Base-by-base conservation (phyloP, 2,113 vertebrate genomes). In the Plecturocebus donacophilus region DNA sequence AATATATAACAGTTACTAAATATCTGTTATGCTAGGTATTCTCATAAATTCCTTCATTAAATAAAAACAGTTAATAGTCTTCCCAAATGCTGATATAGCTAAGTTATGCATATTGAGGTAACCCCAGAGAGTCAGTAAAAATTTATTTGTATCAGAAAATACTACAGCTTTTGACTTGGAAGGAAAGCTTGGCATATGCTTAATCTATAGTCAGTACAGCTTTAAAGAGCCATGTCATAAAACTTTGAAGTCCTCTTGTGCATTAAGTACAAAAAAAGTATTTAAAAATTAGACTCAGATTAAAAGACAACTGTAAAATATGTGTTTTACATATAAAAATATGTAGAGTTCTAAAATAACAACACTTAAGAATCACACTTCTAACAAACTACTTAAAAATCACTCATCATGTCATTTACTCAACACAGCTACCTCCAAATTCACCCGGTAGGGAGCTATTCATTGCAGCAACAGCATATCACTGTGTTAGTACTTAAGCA, bases 101-200 rank as follows among this genome's bases (percentile, higher is more conserved):
- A 13, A 91, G 88, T 56, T 64, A 64, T 64, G 14, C 40, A 90
- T 49, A 10, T 68, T 66, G 83, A 90, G 27, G 14, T 93, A 88
- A 79, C 68, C 56, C 8, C 49, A 83, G 40, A 94, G 35, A 93
- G 56, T 66, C 23, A 97, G 91, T 73, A 73, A 70, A 94, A 94
- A 66, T 52, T 54, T 32, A 96, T 35, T 90, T 86, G 66, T 52
- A 87, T 47, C 58, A 94, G 54, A 94, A 95, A 93, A 83, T 54
- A 91, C 3, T 75, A n/a, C 2, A 71, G 45, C 47, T 84, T 93
- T 96, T 75, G 84, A 66, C n/a, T 71, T 10, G 83, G 84, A 94
- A 64, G 42, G 38, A 87, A 94, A 96, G 40, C 5, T n/a, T 82
- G 54, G 20, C 8, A 64, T 27, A 52, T 32, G 20, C 17, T 66